Evolutionary conservation across 2,888 invertebrate genomes (phyloP).

Genomic region (Anthrax anthrax): DNA sequence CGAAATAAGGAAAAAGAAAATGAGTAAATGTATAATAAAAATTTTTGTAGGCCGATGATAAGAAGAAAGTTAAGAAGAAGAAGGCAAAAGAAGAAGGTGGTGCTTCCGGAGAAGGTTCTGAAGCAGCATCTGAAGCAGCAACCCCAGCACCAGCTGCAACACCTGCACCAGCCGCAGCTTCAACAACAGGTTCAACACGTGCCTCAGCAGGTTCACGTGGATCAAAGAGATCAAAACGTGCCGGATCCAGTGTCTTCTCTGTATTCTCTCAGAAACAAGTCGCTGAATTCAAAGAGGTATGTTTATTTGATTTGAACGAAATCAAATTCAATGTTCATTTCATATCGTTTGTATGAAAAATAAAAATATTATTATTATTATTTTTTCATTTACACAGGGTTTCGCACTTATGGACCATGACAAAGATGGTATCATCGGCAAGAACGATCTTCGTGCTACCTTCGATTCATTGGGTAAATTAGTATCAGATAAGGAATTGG

Average conservation of each 20-base stretch:
- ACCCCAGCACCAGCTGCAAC: slow-evolving; percentile 56
- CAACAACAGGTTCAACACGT: slow-evolving; percentile 63
- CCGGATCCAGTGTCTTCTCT: slow-evolving; percentile 91
- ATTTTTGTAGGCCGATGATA: slow-evolving; percentile 90
- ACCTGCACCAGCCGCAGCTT: slow-evolving; percentile 48
- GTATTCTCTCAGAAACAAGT: slow-evolving; percentile 95
- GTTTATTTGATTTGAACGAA: slow-evolving; percentile 11
- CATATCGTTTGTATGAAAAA: no score
- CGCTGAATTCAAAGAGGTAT: slow-evolving; percentile 89
- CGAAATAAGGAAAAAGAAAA: no score
- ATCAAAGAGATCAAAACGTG: slow-evolving; percentile 58
- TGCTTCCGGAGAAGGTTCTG: slow-evolving; percentile 45
- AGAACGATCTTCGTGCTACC: slow-evolving; percentile 79
- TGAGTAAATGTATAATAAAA: no score
- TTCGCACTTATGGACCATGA: slow-evolving; percentile 94
- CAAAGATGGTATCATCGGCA: slow-evolving; percentile 82
- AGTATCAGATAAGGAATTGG: slow-evolving; percentile 79
- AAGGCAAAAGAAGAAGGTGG: slow-evolving; percentile 61
- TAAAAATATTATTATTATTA: neutral
- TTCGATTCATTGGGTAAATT: slow-evolving; percentile 87
- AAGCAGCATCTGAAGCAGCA: slow-evolving; percentile 37
- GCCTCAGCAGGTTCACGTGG: slow-evolving; percentile 55
- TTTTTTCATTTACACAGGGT: slow-evolving; percentile 41
- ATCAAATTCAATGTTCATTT: neutral
- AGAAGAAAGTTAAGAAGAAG: slow-evolving; percentile 85